Conservation (phyloP, 1,140 invertebrate genomes). For the Ceratosolen solmsi region DNA sequence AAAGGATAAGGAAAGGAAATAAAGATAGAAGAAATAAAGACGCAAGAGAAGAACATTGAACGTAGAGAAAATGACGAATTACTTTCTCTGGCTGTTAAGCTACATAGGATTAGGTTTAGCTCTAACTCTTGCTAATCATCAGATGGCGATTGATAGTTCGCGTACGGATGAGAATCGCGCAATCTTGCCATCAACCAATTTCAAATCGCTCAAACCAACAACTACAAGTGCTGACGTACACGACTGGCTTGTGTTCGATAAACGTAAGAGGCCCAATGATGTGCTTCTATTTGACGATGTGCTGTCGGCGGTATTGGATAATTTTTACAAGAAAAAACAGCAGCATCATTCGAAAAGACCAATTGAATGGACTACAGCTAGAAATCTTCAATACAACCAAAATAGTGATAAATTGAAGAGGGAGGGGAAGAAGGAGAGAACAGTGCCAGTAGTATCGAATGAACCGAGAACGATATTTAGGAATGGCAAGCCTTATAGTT, state of each 20-base stretch:
- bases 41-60: too few relatives aligned
- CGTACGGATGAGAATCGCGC: background rate
- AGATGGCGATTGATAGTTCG: background rate
- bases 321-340: conserved; percentile 40
- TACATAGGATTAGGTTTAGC: conserved; percentile 44
- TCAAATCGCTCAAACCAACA: background rate
- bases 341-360: background rate
- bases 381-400: background rate
- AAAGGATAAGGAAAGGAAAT: too few relatives aligned
- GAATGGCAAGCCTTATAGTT: background rate
- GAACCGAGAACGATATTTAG: background rate
- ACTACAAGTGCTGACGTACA: conserved; percentile 47
- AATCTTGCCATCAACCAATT: background rate
- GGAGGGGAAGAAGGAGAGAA: background rate
- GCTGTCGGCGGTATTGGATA: conserved; percentile 53
- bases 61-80: conserved; percentile 32
- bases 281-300: conserved; percentile 52
- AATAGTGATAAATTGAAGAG: background rate
- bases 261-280: background rate
- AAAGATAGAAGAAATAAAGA: too few relatives aligned
- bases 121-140: conserved; percentile 26
- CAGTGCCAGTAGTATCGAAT: background rate
- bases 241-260: conserved; percentile 56
- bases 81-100: conserved; percentile 44
- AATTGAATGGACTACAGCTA: background rate